phyloP scores from a whole-genome alignment of 2,797 vertebrate species.

The Pipistrellus pygmaeus region DNA sequence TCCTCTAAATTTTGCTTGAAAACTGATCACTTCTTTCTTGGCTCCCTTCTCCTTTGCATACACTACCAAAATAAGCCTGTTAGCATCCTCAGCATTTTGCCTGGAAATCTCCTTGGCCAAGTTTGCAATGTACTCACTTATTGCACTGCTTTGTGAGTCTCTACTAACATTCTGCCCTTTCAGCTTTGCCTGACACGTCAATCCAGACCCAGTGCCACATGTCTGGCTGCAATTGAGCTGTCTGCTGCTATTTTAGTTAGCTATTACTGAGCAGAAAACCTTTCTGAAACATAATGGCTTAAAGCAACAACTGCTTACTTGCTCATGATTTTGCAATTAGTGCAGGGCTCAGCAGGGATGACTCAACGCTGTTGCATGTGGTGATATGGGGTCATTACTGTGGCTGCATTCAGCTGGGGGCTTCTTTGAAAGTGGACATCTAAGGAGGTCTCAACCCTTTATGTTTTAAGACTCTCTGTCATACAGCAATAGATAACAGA shows the following conservation, averaged over 20 bases:
- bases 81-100: background rate
- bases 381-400: background rate
- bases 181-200: background rate
- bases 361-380: background rate
- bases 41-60: background rate
- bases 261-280: background rate
- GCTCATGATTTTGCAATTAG: background rate
- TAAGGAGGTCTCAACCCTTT: background rate
- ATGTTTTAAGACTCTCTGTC: background rate
- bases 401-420: background rate
- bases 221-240: background rate
- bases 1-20: slow-evolving; percentile 5
- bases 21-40: background rate
- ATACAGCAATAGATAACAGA: background rate
- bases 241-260: background rate
- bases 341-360: background rate
- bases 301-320: background rate
- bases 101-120: background rate
- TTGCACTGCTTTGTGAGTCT: background rate
- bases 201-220: background rate
- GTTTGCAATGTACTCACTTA: background rate
- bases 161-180: background rate
- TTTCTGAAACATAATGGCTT: background rate
- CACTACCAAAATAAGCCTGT: background rate
- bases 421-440: background rate